Evolutionary conservation across 2,888 invertebrate species (phyloP), one percentile per base, ranked within the genome.

Genomic region (Auanema sp.): DNA sequence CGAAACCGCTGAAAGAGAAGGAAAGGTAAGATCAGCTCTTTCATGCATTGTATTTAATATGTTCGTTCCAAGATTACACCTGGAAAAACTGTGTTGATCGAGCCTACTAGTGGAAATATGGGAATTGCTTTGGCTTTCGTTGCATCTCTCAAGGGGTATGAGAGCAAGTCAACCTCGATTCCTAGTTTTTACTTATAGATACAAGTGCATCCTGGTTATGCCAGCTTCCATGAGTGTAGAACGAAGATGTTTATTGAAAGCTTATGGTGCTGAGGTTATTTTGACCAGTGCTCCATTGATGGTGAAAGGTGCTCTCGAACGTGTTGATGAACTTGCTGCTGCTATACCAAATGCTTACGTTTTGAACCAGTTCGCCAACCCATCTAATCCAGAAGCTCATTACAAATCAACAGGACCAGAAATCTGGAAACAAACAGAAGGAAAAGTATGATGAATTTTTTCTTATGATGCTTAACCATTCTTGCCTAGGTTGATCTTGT

Each of bases 401-500:
- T 80, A 83, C 54, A 68, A 72, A 16, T 80, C 80, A 1, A 83
- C 83, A 2, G 83, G 82, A 10, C 81, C 79, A 5, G 83, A 83
- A 71, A 83, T 83, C 58, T 83, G 79, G 79, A 62, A 70, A 33
- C 83, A 83, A 60, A 81, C 83, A 2, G 66, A 76, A 24, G 83
- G 82, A 58, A 76, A 80, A 59, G 74, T 76, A n/a, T n/a, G n/a
- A n/a, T n/a, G n/a, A n/a, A n/a, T n/a, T n/a, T n/a, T n/a, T n/a
- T n/a, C n/a, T n/a, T n/a, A n/a, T n/a, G n/a, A n/a, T n/a, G n/a
- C n/a, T n/a, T n/a, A n/a, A n/a, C n/a, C n/a, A n/a, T n/a, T n/a
- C n/a, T n/a, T n/a, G n/a, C n/a, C 1, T 4, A 60, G 61, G 69
- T 80, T 0, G 81, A 79, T 50, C 75, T 75, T 21, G 79, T 78